These are phyloP conservation scores for Myathropa florea DNA, from an alignment of 2,888 invertebrate species.

Conservation along the genomic window DNA sequence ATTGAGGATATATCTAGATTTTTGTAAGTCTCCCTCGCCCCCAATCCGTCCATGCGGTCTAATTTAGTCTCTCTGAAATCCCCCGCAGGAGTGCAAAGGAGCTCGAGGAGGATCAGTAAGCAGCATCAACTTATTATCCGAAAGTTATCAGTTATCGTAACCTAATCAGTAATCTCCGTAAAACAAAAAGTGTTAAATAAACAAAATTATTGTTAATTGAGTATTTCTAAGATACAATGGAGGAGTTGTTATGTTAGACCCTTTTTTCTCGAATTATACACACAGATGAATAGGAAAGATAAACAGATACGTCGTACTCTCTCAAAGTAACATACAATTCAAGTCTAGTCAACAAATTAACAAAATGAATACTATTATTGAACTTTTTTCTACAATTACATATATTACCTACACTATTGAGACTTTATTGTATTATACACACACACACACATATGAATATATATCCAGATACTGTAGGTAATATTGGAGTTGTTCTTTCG, in stretches of 20 bases:
- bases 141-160: constrained; percentile 57
- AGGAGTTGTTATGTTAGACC: constrained; percentile 20
- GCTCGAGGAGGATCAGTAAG: constrained; percentile 56
- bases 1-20: constrained; percentile 97
- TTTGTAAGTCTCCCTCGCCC: constrained; percentile 84
- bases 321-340: constrained; percentile 50
- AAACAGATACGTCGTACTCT: constrained; percentile 33
- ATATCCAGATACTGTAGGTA: constrained; percentile 51
- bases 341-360: constrained; percentile 68
- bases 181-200: constrained; percentile 47
- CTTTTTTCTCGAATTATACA: constrained; percentile 52
- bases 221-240: constrained; percentile 35
- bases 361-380: constrained; percentile 48
- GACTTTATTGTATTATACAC: constrained; percentile 66
- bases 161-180: constrained; percentile 59
- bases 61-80: background rate
- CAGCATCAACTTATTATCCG: constrained; percentile 35
- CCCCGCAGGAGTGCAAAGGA: constrained; percentile 58
- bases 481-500: constrained; percentile 60
- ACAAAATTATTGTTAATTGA: constrained; percentile 53
- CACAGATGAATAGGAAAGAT: constrained; percentile 10
- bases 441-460: constrained; percentile 17
- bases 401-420: constrained; percentile 56
- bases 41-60: background rate
- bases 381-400: constrained; percentile 59